Evolutionary conservation across 2,113 vertebrate species (phyloP), one percentile per base, ranked within the genome.

Genomic region (Strigops habroptila): DNA sequence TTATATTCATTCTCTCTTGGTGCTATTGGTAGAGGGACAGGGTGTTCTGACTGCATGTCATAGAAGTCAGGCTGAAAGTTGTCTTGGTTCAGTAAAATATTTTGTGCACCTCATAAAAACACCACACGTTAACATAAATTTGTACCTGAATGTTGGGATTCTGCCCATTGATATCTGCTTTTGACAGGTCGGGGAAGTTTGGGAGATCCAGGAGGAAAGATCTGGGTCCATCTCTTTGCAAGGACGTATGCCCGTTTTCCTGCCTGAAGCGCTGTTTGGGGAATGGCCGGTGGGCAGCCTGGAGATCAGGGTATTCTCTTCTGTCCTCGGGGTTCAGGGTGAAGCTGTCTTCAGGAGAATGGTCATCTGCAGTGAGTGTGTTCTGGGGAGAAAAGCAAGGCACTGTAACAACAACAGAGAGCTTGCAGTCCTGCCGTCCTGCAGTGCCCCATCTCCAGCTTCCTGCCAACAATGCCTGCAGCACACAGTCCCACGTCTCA

Each of bases 61-160:
- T 5, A 31, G 75, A 90, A 96, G 30, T n/a, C 71, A 77, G 30
- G 51, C 41, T 88, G 18, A 63, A 83, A 83, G 43, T 19, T 17
- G 0, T 24, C 35, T 57, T 41, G 43, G 62, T n/a, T 91, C 67
- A 88, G 33, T 49, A 35, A 44, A 82, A 69, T 10, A 46, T 62
- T 79, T 74, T 9, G 31, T 73, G 55, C 62, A 82, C 53, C 24
- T 39, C 18, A 35, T 10, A 12, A 55, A 81, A 55, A 33, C 33
- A 33, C 23, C 17, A 77, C 17, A 53, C 3, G 9, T 43, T 63
- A 89, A 74, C 37, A 81, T 23, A 63, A 79, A 80, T 90, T 73
- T 79, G 69, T 98, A 99, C 99, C 99, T 99, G 99, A 92, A 99
- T 99, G 92, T 99, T 99, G 93, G 99, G 99, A 95, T 99, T 99